Base-by-base conservation (phyloP, 2,113 vertebrate species). In the Illadopsis cleaveri region DNA sequence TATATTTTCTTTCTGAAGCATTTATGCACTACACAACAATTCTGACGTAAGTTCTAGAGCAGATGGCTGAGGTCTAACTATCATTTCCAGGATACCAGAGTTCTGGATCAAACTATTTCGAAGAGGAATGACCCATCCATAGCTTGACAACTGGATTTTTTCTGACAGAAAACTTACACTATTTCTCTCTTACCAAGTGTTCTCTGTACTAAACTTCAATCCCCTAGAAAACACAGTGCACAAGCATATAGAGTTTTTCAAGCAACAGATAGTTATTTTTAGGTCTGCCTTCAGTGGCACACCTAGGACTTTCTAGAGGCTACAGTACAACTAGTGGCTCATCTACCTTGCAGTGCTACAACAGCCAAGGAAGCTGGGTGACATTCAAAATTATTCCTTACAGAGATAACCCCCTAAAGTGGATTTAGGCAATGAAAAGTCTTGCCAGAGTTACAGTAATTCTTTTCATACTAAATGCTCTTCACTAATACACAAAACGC, bases 171-270 rank as follows among this genome's bases (percentile, higher is more conserved):
- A 77, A 57, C 10, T 35, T 42, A 17, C 0, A 15, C 25, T 50
- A 5, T 6, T 51, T 66, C 37, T 68, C 19, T 64, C 57, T 64
- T 89, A 66, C 6, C 17, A 57, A 66, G 20, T 8, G 8, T 23
- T 70, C 37, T 30, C 30, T 38, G 17, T 20, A n/a, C 35, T 76
- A 42, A 18, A 71, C 13, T 37, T 66, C 6, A 54, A 24, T 40
- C 9, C 16, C n/a, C 12, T 2, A 3, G 6, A 17, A 76, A 76
- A 30, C 4, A 40, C 10, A 76, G 20, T 0, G 0, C 24, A 65
- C 10, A 79, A 64, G 11, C 5, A 82, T 4, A 24, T 2, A 2
- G 11, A 50, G 13, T 3, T 71, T 94, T 84, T 78, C 40, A 78
- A 84, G 31, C 51, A 80, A 78, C 10, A 60, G 37, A 11, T 3